A percentile compares a stretch with the other conserved stretches of the same genome.
phyloP scores from a whole-genome alignment of 2,797 vertebrate genomes.

The Buceros bicornis region DNA sequence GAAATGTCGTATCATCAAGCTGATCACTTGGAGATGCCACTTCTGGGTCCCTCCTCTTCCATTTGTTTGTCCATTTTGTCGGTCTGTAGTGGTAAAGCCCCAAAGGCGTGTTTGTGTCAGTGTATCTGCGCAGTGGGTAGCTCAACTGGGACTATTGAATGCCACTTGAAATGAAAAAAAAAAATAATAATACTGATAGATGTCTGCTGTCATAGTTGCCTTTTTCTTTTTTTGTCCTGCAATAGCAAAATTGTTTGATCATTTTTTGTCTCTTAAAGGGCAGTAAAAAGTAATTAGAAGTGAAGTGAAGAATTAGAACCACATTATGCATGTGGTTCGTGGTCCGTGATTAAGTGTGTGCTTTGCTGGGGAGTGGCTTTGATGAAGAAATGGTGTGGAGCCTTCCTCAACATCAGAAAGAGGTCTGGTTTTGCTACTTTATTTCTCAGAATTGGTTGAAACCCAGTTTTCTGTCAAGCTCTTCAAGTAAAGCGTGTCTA shows the following conservation, averaged over 20 bases:
- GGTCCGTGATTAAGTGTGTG: background rate
- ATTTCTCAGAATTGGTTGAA: background rate
- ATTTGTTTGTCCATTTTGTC: background rate
- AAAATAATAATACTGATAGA: background rate
- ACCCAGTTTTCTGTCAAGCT: background rate
- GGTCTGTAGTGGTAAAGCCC: background rate
- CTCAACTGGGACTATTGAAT: background rate
- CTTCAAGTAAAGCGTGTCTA: background rate
- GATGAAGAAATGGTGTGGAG: background rate
- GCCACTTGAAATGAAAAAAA: background rate
- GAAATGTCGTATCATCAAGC: background rate
- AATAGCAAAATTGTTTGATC: background rate
- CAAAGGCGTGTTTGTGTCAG: background rate
- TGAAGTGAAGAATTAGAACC: background rate
- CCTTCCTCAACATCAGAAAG: background rate
- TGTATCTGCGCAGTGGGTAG: background rate
- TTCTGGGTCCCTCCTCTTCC: background rate
- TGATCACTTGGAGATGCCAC: background rate
- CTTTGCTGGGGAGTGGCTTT: background rate
- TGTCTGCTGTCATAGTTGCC: background rate
- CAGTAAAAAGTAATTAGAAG: background rate
- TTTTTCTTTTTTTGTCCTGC: background rate
- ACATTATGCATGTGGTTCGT: background rate
- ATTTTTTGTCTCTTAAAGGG: background rate
- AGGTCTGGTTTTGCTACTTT: background rate